Conservation (phyloP, 2,113 vertebrate species). For the Ariopsis seemanni region DNA sequence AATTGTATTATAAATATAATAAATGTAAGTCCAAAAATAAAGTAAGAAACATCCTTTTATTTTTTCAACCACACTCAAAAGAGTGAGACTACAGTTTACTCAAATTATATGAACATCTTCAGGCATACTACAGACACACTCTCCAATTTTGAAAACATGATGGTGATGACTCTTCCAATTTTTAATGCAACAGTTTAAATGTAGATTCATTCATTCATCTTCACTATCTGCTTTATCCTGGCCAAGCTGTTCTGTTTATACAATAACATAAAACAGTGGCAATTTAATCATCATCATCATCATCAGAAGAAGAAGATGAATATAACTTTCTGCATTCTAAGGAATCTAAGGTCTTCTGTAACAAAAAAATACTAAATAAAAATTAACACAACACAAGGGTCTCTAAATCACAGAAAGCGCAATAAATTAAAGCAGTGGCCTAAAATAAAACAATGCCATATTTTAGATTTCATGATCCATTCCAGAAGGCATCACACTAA, state of each 20-base stretch:
- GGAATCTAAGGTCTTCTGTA: not conserved
- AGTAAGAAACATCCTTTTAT: not conserved
- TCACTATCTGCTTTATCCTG: too few species aligned
- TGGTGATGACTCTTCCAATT: too few species aligned
- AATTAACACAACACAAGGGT: not conserved
- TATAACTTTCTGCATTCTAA: not conserved
- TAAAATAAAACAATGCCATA: not conserved
- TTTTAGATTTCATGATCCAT: too few species aligned
- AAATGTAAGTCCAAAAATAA: not conserved
- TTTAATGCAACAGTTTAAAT: too few species aligned
- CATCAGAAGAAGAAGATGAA: too few species aligned
- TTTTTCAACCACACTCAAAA: not conserved
- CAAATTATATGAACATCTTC: not conserved
- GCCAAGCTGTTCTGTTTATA: too few species aligned
- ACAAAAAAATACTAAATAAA: not conserved
- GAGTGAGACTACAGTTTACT: not conserved
- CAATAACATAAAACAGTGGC: not conserved
- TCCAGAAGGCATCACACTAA: too few species aligned
- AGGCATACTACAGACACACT: not conserved
- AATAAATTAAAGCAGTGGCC: not conserved
- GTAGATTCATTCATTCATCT: too few species aligned
- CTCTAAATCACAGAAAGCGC: not conserved
- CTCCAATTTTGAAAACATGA: too few species aligned
- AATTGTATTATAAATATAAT: not conserved
- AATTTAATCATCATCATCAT: not conserved